Base-by-base conservation (phyloP, 2,113 vertebrate genomes). In the zebrafish (Danio rerio) region DNA sequence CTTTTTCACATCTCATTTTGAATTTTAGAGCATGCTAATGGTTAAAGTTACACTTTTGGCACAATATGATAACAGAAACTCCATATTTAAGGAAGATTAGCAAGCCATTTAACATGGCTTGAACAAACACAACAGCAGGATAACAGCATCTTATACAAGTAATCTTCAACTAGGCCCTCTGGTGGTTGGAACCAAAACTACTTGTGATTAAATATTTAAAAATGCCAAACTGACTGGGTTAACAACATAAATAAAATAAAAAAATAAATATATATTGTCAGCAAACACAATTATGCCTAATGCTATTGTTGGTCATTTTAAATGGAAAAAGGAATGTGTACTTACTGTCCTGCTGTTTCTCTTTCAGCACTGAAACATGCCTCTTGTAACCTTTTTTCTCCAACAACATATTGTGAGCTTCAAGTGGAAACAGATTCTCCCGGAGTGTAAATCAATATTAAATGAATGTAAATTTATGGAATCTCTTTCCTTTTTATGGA, bases 111-210 rank as follows among this genome's bases (percentile, higher is more conserved):
- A 11, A 45, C 12, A 68, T 9, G 43, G n/a, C 6, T 47, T 40
- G 4, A 7, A 7, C 52, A 73, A 31, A 55, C 21, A 42, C 5
- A 40, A 9, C 43, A 4, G 13, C 15, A 16, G 2, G 11, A 18
- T 43, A 59, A 70, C 11, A 59, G 4, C 6, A 7, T 63, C 61
- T 40, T 50, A 10, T 20, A 18, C 0, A 2, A 55, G 53, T 47
- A 9, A 12, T 65, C 9, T 42, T 55, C 5, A 16, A 72, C 58
- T 18, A 73, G n/a, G 81, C 81, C 83, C 78, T 82, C 83, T 52
- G 68, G 45, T 80, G 86, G 49, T 62, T 20, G 2, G 20, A 62
- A 13, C 11, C 20, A 53, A 58, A 66, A 7, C 49, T 21, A 40
- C n/a, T 18, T 10, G 9, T 18, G 18, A 72, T 62, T 43, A 59